Evolutionary conservation across 2,888 invertebrate species (phyloP), one percentile per base, ranked within the genome.

Genomic region (Cryptocephalus primarius): DNA sequence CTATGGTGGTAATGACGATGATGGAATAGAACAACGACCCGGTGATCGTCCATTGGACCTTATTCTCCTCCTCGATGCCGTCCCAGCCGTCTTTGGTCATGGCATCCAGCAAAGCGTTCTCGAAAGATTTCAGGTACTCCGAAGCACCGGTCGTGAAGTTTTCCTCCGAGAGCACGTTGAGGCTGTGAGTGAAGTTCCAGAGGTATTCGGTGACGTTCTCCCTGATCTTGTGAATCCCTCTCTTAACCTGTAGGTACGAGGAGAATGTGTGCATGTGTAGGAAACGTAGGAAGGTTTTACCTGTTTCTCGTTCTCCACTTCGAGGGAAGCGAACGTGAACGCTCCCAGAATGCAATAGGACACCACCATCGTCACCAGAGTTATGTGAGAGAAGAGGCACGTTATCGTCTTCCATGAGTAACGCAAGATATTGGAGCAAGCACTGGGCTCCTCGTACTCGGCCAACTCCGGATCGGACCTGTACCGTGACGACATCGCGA

Each of bases 1-100:
- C 94, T 55, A 94, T 94, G 33, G 94, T 94, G 45, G 94, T 94
- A 69, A 94, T 94, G 56, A 94, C 92, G 58, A 94, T 91, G 64
- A 95, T 93, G 57, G 92, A 92, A 74, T 93, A 94, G 72, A 94
- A 89, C 13, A 95, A 76, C 0, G 93, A 88, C 10, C 93, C 93
- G 14, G 84, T 84, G 70, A 85, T 85, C 40, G 88, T 88, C 90
- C 91, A 89, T 68, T 90, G 88, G 6, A 74, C 70, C 47, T 71
- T 72, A 9, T 70, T 66, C 1, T 59, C 57, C 43, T 72, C 70
- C 49, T 76, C 75, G 60, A 79, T 82, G 44, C 92, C 92, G 64
- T 92, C 89, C 89, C 91, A 92, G 4, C 93, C 93, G 49, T 87
- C 82, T 48, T 85, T 83, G 63, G 86, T 88, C 77, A 93, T 91